phyloP scores from a whole-genome alignment of 2,888 invertebrate genomes.

The Trachelus iudaicus region DNA sequence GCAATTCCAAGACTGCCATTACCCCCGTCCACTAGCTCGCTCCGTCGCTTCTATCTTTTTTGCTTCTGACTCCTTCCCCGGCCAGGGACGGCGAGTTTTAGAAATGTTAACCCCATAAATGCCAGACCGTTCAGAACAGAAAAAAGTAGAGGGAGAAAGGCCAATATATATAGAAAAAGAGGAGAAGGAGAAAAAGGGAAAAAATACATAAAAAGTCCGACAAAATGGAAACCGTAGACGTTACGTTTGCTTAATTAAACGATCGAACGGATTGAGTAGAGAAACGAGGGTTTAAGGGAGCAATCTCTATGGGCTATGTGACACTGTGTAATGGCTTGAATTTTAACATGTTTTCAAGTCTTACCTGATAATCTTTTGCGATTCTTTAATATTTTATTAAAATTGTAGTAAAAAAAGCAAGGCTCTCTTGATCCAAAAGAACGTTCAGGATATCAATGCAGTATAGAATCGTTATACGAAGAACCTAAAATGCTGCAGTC shows the following conservation, averaged over 20 bases:
- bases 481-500: background rate
- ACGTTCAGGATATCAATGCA: background rate
- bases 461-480: background rate
- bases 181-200: conserved; percentile 26
- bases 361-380: background rate
- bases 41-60: conserved; percentile 62
- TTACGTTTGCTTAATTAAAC: conserved; percentile 34
- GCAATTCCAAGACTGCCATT: conserved; percentile 67
- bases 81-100: conserved; percentile 63
- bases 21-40: conserved; percentile 59
- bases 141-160: conserved; percentile 10
- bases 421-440: background rate
- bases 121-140: conserved; percentile 53
- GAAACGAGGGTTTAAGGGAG: background rate
- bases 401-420: background rate
- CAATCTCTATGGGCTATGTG: background rate
- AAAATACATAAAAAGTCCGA: conserved; percentile 35
- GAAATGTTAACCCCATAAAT: conserved; percentile 65
- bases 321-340: background rate
- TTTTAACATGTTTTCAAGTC: background rate
- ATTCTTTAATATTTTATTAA: background rate
- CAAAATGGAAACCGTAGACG: conserved; percentile 30
- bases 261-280: conserved; percentile 15
- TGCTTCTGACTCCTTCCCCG: conserved; percentile 44
- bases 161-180: conserved; percentile 15